phyloP scores from a whole-genome alignment of 2,113 vertebrate genomes.

The Ictalurus punctatus region DNA sequence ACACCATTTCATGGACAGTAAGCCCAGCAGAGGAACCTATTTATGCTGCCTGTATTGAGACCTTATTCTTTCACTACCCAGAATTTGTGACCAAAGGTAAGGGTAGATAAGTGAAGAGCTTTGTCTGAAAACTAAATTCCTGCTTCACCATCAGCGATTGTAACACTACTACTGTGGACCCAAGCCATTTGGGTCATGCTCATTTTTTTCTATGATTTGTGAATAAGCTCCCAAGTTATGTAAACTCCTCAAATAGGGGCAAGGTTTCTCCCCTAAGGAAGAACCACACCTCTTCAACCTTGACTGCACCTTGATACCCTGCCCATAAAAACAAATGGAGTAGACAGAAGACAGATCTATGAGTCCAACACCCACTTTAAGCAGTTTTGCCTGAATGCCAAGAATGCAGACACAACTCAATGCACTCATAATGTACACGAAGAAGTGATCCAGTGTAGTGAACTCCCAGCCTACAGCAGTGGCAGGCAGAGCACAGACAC shows the following conservation, averaged over 20 bases:
- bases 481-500: too few relatives aligned
- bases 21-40: not conserved
- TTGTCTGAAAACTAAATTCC: not conserved
- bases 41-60: not conserved
- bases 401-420: not conserved
- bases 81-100: not conserved
- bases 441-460: not conserved
- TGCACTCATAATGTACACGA: not conserved
- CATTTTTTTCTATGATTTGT: not conserved
- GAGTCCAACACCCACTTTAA: not conserved
- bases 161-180: not conserved
- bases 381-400: not conserved
- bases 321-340: not conserved
- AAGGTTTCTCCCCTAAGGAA: not conserved
- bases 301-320: not conserved
- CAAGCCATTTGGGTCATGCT: not conserved
- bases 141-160: not conserved
- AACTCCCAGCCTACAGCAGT: too few relatives aligned
- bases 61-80: not conserved
- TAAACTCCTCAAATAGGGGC: not conserved
- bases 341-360: not conserved
- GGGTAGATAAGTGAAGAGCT: not conserved
- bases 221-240: not conserved
- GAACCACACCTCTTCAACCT: not conserved
- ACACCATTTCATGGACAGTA: not conserved